Evolutionary conservation across 2,113 vertebrate species (phyloP), one percentile per base, ranked within the genome.

Genomic region (Synchiropus splendidus): DNA sequence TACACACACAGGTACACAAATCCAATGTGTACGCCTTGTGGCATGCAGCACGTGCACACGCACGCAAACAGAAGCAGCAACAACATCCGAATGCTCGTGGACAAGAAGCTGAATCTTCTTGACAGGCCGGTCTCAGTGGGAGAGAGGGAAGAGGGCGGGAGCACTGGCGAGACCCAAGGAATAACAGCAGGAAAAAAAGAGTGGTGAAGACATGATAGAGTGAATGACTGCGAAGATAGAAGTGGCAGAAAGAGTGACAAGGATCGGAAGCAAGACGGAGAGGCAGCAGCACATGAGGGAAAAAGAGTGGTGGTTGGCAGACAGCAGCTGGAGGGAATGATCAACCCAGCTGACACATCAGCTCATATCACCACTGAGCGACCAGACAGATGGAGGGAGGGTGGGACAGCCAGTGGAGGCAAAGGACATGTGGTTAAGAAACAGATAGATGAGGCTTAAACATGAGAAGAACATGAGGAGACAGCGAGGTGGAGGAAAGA

Each of bases 301-400:
- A 61, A 49, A 59, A 42, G 51, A 64, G 68, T 70, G 67, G 61
- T 31, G 10, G 56, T 62, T 73, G 67, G 75, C 66, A 77, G 70
- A 76, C 68, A 70, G 73, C 64, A 72, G 75, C 78, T 81, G 67
- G 71, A 78, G 75, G 71, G 73, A 63, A 73, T 55, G 61, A 73
- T 81, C 72, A 78, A 72, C 60, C 63, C 55, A 70, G 64, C 73
- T 81, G 78, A 79, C 78, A 81, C 71, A 73, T 75, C 61, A 53
- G 47, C 58, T 78, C 62, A 75, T 67, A 64, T 81, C 71, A 73
- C 49, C n/a, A 15, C 15, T 39, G 57, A 43, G 58, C 17, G n/a
- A 39, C 4, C 21, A 54, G 69, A 70, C 54, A 53, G 56, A 68
- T 42, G 48, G 61, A 62, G 48, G 48, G 43, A 72, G 51, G 55